Evolutionary conservation across 2,888 invertebrate species (phyloP).

Genomic region (Punctoribates punctum): DNA sequence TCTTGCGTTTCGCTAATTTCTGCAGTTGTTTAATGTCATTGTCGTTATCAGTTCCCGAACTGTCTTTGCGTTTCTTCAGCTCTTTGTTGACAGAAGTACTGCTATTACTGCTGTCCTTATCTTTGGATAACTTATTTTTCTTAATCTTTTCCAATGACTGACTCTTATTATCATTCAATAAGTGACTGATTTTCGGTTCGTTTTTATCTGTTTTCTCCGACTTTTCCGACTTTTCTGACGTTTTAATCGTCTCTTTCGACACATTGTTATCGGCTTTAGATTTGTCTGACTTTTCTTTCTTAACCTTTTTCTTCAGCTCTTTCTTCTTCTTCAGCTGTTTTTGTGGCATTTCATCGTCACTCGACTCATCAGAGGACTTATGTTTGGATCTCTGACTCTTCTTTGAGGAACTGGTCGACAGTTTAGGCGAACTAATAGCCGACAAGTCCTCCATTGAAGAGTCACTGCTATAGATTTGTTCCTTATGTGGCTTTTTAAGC

Average conservation of each 20-base stretch:
- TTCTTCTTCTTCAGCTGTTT: constrained; percentile 31
- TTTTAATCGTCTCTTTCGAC: no score
- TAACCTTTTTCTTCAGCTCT: constrained; percentile 41
- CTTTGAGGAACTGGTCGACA: neutral
- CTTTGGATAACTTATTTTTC: constrained; percentile 35
- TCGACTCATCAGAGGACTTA: constrained; percentile 21
- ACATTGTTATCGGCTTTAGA: constrained; percentile 55
- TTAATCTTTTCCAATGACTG: constrained; percentile 4
- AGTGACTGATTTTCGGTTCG: neutral
- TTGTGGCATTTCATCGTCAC: constrained; percentile 51
- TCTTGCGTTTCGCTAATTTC: constrained; percentile 43
- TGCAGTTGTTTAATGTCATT: constrained; percentile 43
- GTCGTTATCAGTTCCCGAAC: constrained; percentile 18
- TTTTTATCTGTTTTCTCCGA: constrained; percentile 54
- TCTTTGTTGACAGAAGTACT: constrained; percentile 3
- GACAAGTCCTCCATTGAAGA: constrained; percentile 8
- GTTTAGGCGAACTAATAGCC: neutral
- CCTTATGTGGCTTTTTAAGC: constrained; percentile 17
- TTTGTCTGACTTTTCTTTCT: constrained; percentile 42
- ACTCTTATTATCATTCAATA: neutral
- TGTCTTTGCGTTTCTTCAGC: constrained; percentile 38
- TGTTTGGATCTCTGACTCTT: constrained; percentile 1
- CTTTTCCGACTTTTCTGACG: constrained; percentile 63
- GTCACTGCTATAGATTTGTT: neutral
- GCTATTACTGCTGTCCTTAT: constrained; percentile 15